Evolutionary conservation across 2,113 vertebrate genomes (phyloP).

Genomic region (Ophiodon elongatus): DNA sequence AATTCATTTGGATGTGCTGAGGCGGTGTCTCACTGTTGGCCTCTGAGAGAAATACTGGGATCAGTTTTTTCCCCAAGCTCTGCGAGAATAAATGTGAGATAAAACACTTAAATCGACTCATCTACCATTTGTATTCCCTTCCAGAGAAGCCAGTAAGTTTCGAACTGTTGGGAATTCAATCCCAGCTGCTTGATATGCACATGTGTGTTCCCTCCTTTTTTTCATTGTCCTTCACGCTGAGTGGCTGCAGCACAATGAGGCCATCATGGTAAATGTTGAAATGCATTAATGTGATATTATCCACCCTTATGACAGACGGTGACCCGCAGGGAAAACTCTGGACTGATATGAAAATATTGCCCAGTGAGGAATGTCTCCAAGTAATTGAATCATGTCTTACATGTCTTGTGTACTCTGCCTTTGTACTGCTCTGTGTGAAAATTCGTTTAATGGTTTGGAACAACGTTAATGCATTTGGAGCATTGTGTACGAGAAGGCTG

Average conservation of each 20-base stretch:
- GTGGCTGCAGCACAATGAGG: conserved; percentile 52
- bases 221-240: conserved; percentile 62
- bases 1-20: conserved; percentile 41
- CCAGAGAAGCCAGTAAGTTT: neutral
- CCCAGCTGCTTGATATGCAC: conserved; percentile 53
- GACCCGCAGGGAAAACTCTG: conserved; percentile 46
- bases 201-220: conserved; percentile 13
- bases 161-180: conserved; percentile 11
- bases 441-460: conserved; percentile 64
- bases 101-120: conserved; percentile 46
- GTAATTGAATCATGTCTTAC: conserved; percentile 63
- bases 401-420: conserved; percentile 45
- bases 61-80: conserved; percentile 34
- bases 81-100: conserved; percentile 44
- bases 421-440: conserved; percentile 33
- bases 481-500: neutral
- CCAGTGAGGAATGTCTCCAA: conserved; percentile 29
- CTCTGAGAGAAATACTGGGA: conserved; percentile 62
- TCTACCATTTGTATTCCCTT: conserved; percentile 12
- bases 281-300: conserved; percentile 70
- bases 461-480: conserved; percentile 53
- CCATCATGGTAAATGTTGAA: conserved; percentile 54
- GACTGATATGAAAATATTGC: conserved; percentile 58
- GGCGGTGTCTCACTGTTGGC: conserved; percentile 19
- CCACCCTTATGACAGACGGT: conserved; percentile 35